These are phyloP conservation scores for Timema podura DNA, from an alignment of 2,888 invertebrate species.

Conservation along the genomic window DNA sequence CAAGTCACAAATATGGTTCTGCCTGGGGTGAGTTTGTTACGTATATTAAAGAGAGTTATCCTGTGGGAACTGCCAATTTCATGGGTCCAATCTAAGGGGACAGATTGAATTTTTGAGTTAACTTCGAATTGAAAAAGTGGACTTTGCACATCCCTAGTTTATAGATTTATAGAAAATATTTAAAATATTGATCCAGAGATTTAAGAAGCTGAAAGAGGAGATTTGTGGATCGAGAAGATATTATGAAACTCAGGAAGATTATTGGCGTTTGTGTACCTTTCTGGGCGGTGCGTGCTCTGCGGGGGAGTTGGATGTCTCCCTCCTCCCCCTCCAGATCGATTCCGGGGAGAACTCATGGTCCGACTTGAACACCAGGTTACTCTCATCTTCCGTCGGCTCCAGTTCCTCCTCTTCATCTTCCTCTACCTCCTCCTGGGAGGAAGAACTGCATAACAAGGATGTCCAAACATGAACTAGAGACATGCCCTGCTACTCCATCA, in stretches of 20 bases:
- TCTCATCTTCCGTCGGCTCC: slow-evolving; percentile 49
- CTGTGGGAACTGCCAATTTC: too few relatives aligned
- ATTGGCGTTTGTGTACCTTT: slow-evolving; percentile 52
- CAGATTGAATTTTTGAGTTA: not conserved
- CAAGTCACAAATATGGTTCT: not conserved
- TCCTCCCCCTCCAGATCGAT: slow-evolving; percentile 75
- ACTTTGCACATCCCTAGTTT: too few relatives aligned
- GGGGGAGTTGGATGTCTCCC: slow-evolving; percentile 63
- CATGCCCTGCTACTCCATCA: not conserved
- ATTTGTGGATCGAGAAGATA: too few relatives aligned
- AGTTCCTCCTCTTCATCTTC: slow-evolving; percentile 45
- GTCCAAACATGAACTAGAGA: not conserved
- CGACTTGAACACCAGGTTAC: slow-evolving; percentile 59
- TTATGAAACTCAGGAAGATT: not conserved
- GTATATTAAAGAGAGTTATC: too few relatives aligned
- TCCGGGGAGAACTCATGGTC: slow-evolving; percentile 94
- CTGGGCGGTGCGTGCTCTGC: slow-evolving; percentile 79
- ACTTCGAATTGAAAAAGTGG: too few relatives aligned
- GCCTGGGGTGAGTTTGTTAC: not conserved
- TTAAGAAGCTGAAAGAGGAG: not conserved
- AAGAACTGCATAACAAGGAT: slow-evolving; percentile 16
- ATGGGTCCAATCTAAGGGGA: too few relatives aligned
- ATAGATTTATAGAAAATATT: not conserved
- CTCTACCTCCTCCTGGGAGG: slow-evolving; percentile 42
- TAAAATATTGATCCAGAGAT: not conserved